Percentiles rank a stretch among this genome's conserved stretches.
Conservation (phyloP, 2,888 invertebrate genomes). For the Netelia inedita region DNA sequence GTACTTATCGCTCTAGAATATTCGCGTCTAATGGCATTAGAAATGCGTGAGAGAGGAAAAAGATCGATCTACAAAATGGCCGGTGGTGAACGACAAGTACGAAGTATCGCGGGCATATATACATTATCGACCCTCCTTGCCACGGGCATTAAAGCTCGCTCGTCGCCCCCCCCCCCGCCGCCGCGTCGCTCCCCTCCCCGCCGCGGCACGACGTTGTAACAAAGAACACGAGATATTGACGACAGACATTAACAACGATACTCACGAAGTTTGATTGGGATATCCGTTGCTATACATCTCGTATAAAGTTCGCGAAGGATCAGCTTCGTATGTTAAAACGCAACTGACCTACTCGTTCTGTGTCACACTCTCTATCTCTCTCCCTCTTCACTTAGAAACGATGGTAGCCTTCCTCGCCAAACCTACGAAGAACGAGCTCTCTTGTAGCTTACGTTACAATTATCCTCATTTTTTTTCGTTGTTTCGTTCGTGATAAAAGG, state of each 20-base stretch:
- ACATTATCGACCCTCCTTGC: constrained; percentile 75
- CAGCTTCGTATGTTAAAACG: constrained; percentile 55
- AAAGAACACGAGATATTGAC: not conserved
- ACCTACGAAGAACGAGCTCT: constrained; percentile 75
- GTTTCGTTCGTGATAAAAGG: not conserved
- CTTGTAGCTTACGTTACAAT: not conserved
- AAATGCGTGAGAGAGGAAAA: constrained; percentile 22
- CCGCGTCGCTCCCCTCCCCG: too few species aligned
- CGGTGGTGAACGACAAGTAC: constrained; percentile 61
- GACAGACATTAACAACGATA: constrained; percentile 55
- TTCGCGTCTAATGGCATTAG: constrained; percentile 12
- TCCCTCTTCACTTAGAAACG: constrained; percentile 69
- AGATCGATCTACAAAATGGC: constrained; percentile 76
- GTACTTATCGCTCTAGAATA: not conserved
- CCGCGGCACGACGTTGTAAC: constrained; percentile 10
- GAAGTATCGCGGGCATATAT: constrained; percentile 52
- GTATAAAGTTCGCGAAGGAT: constrained; percentile 56
- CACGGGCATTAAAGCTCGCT: constrained; percentile 39
- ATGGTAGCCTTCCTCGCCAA: constrained; percentile 79
- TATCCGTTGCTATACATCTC: constrained; percentile 83
- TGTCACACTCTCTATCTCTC: constrained; percentile 40
- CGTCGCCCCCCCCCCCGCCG: not conserved
- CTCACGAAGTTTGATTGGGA: constrained; percentile 83
- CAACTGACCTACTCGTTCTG: constrained; percentile 63
- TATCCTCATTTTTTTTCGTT: not conserved